phyloP scores from a whole-genome alignment of 1,140 invertebrate species.

The Tetramorium parvispinum region DNA sequence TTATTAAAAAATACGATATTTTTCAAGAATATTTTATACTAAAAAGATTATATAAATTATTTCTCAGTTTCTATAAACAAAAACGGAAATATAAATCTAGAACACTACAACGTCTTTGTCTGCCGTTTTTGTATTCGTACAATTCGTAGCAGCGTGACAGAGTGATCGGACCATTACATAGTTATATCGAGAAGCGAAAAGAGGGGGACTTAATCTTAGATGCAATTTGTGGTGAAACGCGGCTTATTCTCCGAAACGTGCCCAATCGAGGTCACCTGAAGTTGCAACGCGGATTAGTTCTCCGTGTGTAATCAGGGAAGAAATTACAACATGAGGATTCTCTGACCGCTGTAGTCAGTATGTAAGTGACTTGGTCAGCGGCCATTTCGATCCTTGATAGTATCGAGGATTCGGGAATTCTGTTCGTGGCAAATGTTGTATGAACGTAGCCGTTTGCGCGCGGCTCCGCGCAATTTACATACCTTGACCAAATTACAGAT shows the following conservation, averaged over 20 bases:
- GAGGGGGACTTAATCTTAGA: slow-evolving; percentile 29
- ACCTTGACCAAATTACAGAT: slow-evolving; percentile 51
- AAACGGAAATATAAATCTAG: neutral
- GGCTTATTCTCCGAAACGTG: slow-evolving; percentile 20
- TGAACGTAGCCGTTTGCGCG: slow-evolving; percentile 11
- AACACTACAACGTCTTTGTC: neutral
- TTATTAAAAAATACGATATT: neutral
- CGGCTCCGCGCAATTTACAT: slow-evolving; percentile 44
- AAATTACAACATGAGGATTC: slow-evolving; percentile 58
- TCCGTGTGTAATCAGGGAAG: slow-evolving; percentile 42
- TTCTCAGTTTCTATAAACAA: neutral
- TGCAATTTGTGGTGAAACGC: slow-evolving; percentile 56
- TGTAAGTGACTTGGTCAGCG: slow-evolving; percentile 57
- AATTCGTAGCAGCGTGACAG: neutral
- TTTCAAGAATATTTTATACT: neutral
- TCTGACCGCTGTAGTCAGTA: slow-evolving; percentile 48
- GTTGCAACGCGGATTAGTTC: slow-evolving; percentile 52
- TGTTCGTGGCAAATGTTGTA: slow-evolving; percentile 43
- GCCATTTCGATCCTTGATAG: slow-evolving; percentile 54
- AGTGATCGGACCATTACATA: neutral
- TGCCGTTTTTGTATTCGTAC: neutral
- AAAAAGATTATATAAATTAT: neutral
- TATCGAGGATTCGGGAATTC: slow-evolving; percentile 48
- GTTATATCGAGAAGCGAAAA: neutral
- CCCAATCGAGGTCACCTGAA: slow-evolving; percentile 45